phyloP scores from a whole-genome alignment of 2,888 invertebrate genomes.

The Apamea crenata region DNA sequence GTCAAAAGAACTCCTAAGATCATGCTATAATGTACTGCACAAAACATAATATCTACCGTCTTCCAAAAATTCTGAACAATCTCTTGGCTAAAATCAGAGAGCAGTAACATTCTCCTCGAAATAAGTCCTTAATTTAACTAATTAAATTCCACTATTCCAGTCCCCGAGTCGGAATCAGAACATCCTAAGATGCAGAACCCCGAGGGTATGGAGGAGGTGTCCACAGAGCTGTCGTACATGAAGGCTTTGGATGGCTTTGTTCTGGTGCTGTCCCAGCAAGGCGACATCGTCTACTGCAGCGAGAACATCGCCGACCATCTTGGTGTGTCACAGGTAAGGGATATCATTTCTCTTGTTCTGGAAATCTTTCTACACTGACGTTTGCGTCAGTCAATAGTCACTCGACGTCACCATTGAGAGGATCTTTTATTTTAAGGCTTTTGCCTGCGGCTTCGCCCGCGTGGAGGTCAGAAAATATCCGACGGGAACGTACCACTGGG shows the following conservation, averaged over 20 bases:
- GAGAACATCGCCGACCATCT: constrained; percentile 97
- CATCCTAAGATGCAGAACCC: constrained; percentile 80
- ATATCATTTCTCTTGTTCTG: not conserved
- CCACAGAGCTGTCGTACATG: constrained; percentile 92
- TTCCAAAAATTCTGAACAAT: not conserved
- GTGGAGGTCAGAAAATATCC: not conserved
- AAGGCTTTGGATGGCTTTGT: constrained; percentile 98
- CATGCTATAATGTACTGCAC: not conserved
- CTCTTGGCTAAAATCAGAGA: not conserved
- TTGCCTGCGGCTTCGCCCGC: too few species aligned
- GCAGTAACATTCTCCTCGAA: not conserved
- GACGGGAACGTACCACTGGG: not conserved
- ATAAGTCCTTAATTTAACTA: not conserved
- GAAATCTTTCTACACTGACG: not conserved
- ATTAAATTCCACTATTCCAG: constrained; percentile 73
- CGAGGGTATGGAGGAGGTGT: constrained; percentile 84
- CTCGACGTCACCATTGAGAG: not conserved
- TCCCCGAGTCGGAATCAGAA: constrained; percentile 78
- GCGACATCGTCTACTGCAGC: constrained; percentile 97
- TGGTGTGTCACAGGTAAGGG: constrained; percentile 96
- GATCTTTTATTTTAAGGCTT: not conserved
- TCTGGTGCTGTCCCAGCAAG: constrained; percentile 95
- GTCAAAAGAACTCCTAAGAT: not conserved
- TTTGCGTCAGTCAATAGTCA: not conserved
- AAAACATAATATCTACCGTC: not conserved